A percentile compares a stretch with the other conserved stretches of the same genome.
phyloP scores from a whole-genome alignment of 2,113 vertebrate species.

The Typhlomys cinereus region DNA sequence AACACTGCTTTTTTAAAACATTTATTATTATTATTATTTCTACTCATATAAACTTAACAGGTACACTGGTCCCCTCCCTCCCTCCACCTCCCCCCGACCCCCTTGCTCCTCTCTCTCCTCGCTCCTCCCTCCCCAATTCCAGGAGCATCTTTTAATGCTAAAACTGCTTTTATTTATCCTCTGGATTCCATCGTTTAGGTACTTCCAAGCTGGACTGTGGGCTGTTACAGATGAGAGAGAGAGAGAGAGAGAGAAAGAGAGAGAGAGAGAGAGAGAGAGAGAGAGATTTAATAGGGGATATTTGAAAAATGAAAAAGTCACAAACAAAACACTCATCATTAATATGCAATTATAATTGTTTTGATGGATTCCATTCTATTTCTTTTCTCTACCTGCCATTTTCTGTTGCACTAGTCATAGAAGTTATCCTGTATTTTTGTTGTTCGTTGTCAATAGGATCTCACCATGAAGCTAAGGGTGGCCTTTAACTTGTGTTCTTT shows the following conservation, averaged over 20 bases:
- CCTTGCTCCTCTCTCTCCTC: too few species aligned
- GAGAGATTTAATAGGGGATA: background rate
- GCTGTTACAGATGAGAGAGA: background rate
- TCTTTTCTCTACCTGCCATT: background rate
- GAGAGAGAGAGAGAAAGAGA: too few species aligned
- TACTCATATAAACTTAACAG: too few species aligned
- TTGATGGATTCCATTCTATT: background rate
- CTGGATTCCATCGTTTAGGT: background rate
- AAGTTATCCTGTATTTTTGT: background rate
- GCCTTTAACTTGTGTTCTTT: background rate
- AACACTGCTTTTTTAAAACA: too few species aligned
- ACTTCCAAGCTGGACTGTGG: background rate
- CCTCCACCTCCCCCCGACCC: too few species aligned
- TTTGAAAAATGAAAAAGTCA: background rate
- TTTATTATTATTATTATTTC: too few species aligned
- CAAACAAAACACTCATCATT: background rate
- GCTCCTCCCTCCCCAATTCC: too few species aligned
- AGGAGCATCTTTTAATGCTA: too few species aligned
- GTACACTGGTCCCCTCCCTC: too few species aligned
- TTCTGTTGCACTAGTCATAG: background rate
- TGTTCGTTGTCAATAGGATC: too few species aligned
- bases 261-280: too few species aligned
- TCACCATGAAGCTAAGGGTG: background rate
- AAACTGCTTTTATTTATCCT: background rate
- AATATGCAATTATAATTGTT: background rate